Percentiles rank a stretch among this genome's conserved stretches.
These are phyloP conservation scores for Fulica atra DNA, from an alignment of 2,113 vertebrate genomes.

Conservation along the genomic window DNA sequence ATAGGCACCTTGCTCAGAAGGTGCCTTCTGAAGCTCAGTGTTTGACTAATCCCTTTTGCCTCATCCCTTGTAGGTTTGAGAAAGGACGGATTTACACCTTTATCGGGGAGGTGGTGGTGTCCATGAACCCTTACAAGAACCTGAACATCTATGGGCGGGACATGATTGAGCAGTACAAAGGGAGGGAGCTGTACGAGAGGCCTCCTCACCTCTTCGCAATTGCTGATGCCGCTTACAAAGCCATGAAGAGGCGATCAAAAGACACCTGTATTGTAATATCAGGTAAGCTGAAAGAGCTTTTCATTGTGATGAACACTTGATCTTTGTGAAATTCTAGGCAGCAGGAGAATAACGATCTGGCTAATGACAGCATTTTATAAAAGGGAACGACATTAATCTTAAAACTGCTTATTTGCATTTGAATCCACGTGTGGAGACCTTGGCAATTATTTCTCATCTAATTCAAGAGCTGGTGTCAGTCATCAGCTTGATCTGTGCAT, in stretches of 20 bases:
- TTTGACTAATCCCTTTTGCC: neutral
- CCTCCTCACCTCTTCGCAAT: slow-evolving; percentile 97
- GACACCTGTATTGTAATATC: slow-evolving; percentile 99
- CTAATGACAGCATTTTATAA: neutral
- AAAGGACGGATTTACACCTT: slow-evolving; percentile 95
- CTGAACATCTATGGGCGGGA: slow-evolving; percentile 95
- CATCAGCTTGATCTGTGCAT: neutral
- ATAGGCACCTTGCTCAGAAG: neutral
- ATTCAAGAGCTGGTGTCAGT: neutral
- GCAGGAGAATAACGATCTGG: neutral
- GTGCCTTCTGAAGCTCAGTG: neutral
- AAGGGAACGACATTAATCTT: neutral
- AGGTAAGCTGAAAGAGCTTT: slow-evolving; percentile 73
- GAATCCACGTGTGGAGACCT: neutral
- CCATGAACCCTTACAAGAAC: slow-evolving; percentile 93
- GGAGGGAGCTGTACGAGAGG: slow-evolving; percentile 93
- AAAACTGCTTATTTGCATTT: neutral
- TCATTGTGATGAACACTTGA: neutral
- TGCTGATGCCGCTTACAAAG: slow-evolving; percentile 96
- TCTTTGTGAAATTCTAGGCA: neutral
- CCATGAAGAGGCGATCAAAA: slow-evolving; percentile 97
- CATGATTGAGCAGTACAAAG: slow-evolving; percentile 91
- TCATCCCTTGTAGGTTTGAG: slow-evolving; percentile 83
- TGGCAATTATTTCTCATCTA: neutral
- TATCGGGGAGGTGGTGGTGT: slow-evolving; percentile 96